phyloP scores from a whole-genome alignment of 2,888 invertebrate species.

The Patella caerulea region DNA sequence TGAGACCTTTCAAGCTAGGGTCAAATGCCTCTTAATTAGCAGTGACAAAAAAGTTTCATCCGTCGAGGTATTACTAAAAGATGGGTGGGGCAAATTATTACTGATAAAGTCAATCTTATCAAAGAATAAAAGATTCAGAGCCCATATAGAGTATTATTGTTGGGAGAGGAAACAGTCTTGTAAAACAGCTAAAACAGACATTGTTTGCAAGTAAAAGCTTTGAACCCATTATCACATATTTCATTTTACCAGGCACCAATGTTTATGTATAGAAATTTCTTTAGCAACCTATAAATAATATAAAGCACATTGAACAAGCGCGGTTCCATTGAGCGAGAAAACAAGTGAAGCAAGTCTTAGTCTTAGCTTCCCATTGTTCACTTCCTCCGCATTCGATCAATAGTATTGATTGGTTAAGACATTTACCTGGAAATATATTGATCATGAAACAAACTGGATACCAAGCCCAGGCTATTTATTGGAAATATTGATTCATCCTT shows the following conservation, averaged over 20 bases:
- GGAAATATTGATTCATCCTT: not conserved
- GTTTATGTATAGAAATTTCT: constrained; percentile 12
- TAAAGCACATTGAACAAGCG: not conserved
- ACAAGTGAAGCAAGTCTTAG: constrained; percentile 17
- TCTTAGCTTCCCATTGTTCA: constrained; percentile 8
- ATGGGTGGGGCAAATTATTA: too few species aligned
- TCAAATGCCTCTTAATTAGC: too few species aligned
- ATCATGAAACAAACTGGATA: constrained; percentile 5
- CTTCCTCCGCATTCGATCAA: not conserved
- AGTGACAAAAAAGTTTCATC: too few species aligned
- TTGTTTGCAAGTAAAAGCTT: too few species aligned
- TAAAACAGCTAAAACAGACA: too few species aligned
- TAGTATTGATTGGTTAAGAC: not conserved
- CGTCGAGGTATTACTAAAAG: too few species aligned
- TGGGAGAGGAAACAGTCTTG: too few species aligned
- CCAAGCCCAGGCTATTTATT: not conserved
- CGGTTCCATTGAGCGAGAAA: constrained; percentile 12
- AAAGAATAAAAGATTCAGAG: too few species aligned
- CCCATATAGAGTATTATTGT: too few species aligned
- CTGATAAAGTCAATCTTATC: too few species aligned
- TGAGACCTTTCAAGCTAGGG: too few species aligned
- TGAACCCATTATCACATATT: too few species aligned
- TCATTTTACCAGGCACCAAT: not conserved
- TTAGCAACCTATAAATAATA: constrained; percentile 16
- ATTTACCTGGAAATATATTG: constrained; percentile 6